Base-by-base conservation (phyloP, 92 coral and sea anemone genomes). In the Phenganax marumi region DNA sequence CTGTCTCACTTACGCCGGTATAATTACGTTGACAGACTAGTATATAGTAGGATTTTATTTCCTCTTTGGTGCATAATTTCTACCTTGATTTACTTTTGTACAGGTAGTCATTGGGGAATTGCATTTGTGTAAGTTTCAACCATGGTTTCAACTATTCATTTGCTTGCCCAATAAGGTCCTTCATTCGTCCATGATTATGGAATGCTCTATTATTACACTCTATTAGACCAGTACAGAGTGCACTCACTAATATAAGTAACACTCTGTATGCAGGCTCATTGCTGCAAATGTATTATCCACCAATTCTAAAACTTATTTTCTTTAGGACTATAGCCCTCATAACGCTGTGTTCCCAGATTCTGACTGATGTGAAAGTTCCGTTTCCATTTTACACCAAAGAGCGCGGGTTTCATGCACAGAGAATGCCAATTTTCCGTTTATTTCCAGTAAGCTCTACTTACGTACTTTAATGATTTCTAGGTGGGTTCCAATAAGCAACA, bases 21-120 rank as follows among this genome's bases (percentile, higher is more conserved):
- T n/a, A 33, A 33, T 33, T 33, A 33, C 5, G 43, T 33, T 33
- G 43, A 33, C 43, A 33, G 5, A 33, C 43, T 33, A 33, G 43
- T 33, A 33, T 33, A 33, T 63, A 79, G 88, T 51, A 11, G 10
- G 51, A 19, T 12, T 33, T 46, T 8, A 43, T 8, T 3, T 23
- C 47, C 19, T 33, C 47, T 9, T 10, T 71, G 14, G 43, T 9
- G 47, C 51, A 71, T 71, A 24, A 7, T 43, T 10, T 50, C 52
- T 71, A 33, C 10, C 22, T 8, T 22, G 25, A 18, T 19, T 3
- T 66, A 33, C 43, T 7, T 33, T 6, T 74, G 75, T 19, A 7
- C 33, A 93, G 97, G 97, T 46, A 87, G 71, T 62, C 97, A 93
- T 53, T 93, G 97, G 97, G 97, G 97, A 66, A 89, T 93, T 47